phyloP scores from a whole-genome alignment of 2,113 vertebrate species.

The Sapajus apella region DNA sequence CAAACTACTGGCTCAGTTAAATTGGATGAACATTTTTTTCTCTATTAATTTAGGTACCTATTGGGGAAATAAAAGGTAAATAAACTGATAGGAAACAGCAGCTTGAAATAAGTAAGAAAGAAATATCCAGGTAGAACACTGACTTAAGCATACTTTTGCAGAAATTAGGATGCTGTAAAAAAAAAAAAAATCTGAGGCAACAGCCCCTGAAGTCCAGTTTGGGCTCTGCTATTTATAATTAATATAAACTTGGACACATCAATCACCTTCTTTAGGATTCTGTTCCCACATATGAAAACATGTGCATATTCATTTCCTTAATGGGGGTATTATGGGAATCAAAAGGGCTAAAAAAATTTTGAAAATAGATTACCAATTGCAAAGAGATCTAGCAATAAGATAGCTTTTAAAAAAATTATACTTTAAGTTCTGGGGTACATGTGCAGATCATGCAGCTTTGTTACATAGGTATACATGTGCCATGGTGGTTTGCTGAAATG shows the following conservation, averaged over 20 bases:
- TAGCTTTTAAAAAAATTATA: no score
- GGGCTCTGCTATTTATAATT: not conserved
- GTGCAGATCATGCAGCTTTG: no score
- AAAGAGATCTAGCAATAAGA: not conserved
- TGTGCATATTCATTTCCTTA: not conserved
- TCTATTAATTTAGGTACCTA: constrained; percentile 25
- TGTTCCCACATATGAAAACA: not conserved
- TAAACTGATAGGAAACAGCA: not conserved
- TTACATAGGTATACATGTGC: no score
- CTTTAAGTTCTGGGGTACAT: no score
- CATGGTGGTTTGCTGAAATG: not conserved
- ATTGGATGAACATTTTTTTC: constrained; percentile 27
- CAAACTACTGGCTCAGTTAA: constrained; percentile 22
- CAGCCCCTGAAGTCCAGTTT: not conserved
- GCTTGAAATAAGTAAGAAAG: not conserved
- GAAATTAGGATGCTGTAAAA: not conserved
- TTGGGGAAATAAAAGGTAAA: constrained; percentile 31
- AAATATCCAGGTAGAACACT: not conserved
- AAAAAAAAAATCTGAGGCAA: not conserved
- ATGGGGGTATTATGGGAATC: not conserved
- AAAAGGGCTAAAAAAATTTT: not conserved
- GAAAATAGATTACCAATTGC: not conserved
- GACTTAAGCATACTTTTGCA: not conserved
- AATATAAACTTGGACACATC: not conserved
- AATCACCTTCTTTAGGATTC: not conserved